phyloP scores from a whole-genome alignment of 1,140 invertebrate genomes.

The Camponotus vicinus region DNA sequence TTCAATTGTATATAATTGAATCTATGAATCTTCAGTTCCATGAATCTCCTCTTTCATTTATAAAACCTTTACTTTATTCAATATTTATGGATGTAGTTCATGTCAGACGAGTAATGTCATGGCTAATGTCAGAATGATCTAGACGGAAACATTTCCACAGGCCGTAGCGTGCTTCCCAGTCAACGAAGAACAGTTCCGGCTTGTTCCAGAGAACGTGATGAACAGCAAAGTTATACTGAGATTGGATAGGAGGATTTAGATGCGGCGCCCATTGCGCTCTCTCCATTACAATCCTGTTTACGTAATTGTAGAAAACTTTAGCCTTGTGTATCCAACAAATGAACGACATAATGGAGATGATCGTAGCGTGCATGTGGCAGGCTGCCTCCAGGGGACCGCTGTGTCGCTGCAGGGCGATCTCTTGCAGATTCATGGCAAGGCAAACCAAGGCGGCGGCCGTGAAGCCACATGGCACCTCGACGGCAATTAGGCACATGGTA shows the following conservation, averaged over 20 bases:
- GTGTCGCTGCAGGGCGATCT: conserved; percentile 81
- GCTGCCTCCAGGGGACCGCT: conserved; percentile 70
- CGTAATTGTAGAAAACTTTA: conserved; percentile 86
- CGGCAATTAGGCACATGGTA: conserved; percentile 85
- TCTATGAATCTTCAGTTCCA: background rate
- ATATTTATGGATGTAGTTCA: background rate
- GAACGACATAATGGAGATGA: conserved; percentile 87
- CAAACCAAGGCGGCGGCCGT: conserved; percentile 87
- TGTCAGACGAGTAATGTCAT: background rate
- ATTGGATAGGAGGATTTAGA: conserved; percentile 87
- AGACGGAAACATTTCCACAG: conserved; percentile 88
- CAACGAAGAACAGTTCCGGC: conserved; percentile 88
- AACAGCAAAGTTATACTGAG: conserved; percentile 85
- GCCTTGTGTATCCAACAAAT: conserved; percentile 88
- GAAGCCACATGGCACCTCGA: conserved; percentile 88
- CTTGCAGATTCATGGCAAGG: conserved; percentile 87
- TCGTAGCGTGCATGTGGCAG: conserved; percentile 87
- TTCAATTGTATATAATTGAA: background rate
- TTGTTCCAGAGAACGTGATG: conserved; percentile 88
- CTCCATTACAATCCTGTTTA: conserved; percentile 86
- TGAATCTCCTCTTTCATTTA: background rate
- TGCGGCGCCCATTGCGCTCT: conserved; percentile 88
- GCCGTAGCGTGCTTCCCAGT: conserved; percentile 88
- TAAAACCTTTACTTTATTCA: background rate
- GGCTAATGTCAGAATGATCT: background rate